Evolutionary conservation across 2,113 vertebrate species (phyloP).

Genomic region (Chaetodon auriga): DNA sequence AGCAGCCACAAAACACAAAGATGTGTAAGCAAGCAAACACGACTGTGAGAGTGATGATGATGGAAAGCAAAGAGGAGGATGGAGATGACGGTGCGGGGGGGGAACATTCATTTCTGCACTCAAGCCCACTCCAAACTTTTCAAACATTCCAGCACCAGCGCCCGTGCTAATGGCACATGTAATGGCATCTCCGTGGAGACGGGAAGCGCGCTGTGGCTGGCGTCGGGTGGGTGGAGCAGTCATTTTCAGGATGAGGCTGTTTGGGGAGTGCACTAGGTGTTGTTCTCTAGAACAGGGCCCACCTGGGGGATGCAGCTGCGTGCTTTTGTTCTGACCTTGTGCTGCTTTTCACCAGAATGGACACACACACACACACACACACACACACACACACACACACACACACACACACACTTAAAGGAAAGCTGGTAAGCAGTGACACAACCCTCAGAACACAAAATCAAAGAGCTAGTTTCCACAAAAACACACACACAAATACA

Average conservation of each 20-base stretch:
- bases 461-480: constrained; percentile 26
- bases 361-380: too few species aligned
- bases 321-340: constrained; percentile 65
- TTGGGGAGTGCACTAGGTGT: constrained; percentile 55
- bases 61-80: constrained; percentile 4
- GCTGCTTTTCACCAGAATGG: constrained; percentile 1
- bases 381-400: too few species aligned
- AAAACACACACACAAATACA: constrained; percentile 32
- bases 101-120: neutral
- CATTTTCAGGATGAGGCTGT: constrained; percentile 54
- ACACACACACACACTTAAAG: constrained; percentile 9
- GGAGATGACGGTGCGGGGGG: neutral
- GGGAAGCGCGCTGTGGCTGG: neutral
- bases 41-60: neutral
- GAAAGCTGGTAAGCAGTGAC: constrained; percentile 21
- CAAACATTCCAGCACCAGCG: constrained; percentile 11
- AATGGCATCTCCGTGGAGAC: constrained; percentile 39
- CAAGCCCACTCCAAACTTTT: constrained; percentile 25
- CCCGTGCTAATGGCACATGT: constrained; percentile 39
- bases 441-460: constrained; percentile 22
- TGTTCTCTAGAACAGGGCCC: constrained; percentile 47
- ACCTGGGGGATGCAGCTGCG: constrained; percentile 53
- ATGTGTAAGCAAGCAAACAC: neutral
- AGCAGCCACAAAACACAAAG: constrained; percentile 12
- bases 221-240: constrained; percentile 48